Percentiles rank a stretch among this genome's conserved stretches.
These are phyloP conservation scores for Epinephelus lanceolatus DNA, from an alignment of 2,113 vertebrate species.

Conservation along the genomic window DNA sequence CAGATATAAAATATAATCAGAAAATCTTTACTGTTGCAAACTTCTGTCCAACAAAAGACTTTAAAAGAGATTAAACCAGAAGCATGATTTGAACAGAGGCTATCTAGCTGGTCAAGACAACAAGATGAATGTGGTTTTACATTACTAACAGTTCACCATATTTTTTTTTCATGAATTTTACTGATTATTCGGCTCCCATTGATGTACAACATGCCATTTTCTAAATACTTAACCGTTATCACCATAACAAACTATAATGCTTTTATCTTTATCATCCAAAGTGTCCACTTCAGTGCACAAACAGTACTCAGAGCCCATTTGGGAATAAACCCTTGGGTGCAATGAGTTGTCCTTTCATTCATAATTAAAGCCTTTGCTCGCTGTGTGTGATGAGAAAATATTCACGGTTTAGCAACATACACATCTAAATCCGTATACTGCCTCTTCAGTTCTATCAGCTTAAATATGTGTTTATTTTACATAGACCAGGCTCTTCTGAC, in stretches of 20 bases:
- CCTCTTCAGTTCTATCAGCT: neutral
- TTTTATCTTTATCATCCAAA: slow-evolving; percentile 26
- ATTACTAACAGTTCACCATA: neutral
- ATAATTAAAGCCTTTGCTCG: slow-evolving; percentile 62
- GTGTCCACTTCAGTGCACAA: slow-evolving; percentile 29
- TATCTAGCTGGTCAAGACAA: neutral
- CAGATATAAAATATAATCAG: neutral
- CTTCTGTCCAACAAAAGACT: neutral
- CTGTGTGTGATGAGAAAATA: slow-evolving; percentile 31
- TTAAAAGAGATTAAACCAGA: neutral
- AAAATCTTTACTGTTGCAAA: neutral
- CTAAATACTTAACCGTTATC: neutral
- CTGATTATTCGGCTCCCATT: neutral
- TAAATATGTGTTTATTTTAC: slow-evolving; percentile 9
- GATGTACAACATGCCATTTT: neutral
- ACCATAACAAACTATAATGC: slow-evolving; percentile 1
- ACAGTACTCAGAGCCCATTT: slow-evolving; percentile 19
- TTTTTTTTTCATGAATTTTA: neutral
- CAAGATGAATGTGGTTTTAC: neutral
- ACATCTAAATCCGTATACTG: neutral
- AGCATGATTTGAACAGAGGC: neutral
- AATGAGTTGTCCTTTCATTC: slow-evolving; percentile 44
- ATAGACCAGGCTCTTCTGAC: neutral
- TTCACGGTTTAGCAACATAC: slow-evolving; percentile 5
- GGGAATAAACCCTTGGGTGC: slow-evolving; percentile 28